A percentile compares a stretch with the other conserved stretches of the same genome.
phyloP scores from a whole-genome alignment of 2,113 vertebrate genomes.

The Pagrus major region DNA sequence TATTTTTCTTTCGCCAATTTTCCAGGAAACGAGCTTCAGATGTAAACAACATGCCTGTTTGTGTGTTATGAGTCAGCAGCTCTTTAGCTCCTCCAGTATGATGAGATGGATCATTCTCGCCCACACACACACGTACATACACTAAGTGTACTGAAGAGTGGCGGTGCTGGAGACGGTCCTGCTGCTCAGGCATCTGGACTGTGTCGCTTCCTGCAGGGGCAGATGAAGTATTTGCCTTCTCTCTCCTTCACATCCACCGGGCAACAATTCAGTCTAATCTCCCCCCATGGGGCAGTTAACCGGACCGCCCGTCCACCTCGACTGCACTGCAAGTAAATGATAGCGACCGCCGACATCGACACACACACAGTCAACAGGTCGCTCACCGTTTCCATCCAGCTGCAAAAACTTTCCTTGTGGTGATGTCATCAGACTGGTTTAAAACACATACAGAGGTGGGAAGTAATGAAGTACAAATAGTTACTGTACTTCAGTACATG shows the following conservation, averaged over 20 bases:
- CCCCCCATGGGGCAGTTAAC: slow-evolving; percentile 3
- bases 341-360: background rate
- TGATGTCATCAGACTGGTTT: too few relatives aligned
- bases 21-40: background rate
- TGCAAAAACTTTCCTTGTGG: too few relatives aligned
- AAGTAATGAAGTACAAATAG: too few relatives aligned
- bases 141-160: background rate
- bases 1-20: background rate
- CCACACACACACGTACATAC: background rate
- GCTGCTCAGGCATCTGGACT: slow-evolving; percentile 47
- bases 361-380: background rate
- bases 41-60: background rate
- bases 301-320: background rate
- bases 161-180: slow-evolving; percentile 20
- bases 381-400: too few relatives aligned
- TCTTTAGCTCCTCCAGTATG: slow-evolving; percentile 4
- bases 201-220: slow-evolving; percentile 13
- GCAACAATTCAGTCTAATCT: slow-evolving; percentile 23
- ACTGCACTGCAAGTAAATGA: background rate
- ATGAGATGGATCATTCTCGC: background rate
- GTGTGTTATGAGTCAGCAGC: slow-evolving; percentile 12
- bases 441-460: too few relatives aligned
- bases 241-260: slow-evolving; percentile 2
- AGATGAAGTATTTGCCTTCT: slow-evolving; percentile 19
- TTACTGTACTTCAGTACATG: too few relatives aligned